Evolutionary conservation across 2,888 invertebrate species (phyloP), one percentile per base, ranked within the genome.

Genomic region (Tinea trinotella): DNA sequence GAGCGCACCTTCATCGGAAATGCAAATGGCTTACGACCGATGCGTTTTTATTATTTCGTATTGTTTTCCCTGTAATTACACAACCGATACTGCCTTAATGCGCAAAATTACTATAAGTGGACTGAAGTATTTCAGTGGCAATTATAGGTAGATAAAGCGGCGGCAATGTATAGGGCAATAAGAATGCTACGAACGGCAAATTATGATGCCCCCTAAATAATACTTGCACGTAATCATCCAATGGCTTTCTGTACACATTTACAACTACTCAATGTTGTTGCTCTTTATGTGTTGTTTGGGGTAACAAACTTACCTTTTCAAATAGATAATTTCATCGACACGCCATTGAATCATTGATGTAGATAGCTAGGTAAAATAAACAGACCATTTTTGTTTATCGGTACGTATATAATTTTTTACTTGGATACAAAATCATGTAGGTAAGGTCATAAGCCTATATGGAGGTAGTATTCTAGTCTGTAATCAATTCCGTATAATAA

Each of bases 31-130:
- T 64, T 67, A 68, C 71, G 69, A 74, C 67, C 71, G 71, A 73
- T 76, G 70, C 74, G 63, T 66, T 74, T 78, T 80, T 80, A 76
- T 77, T 78, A 72, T 79, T 80, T 79, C 71, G 66, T 74, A 76
- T 78, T 77, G 75, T 76, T 75, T 69, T 68, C 64, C 70, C 66
- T 65, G 67, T 76, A 82, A 78, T 79, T 75, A 74, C 65, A 70
- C 68, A 69, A 69, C 67, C 74, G 70, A 75, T 80, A 73, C 71
- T 66, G 67, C 66, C 67, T 71, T 78, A 77, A 76, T 78, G 72
- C 70, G 71, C 72, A 64, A 76, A 78, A 78, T 76, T 78, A 76
- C 71, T 66, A 65, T 74, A 77, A 78, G 74, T 76, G 74, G 73
- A 63, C 68, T 71, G 71, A 74, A 76, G 74, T 72, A 72, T 76